Base-by-base conservation (phyloP, 2,888 invertebrate species). In the Oscheius sp. region DNA sequence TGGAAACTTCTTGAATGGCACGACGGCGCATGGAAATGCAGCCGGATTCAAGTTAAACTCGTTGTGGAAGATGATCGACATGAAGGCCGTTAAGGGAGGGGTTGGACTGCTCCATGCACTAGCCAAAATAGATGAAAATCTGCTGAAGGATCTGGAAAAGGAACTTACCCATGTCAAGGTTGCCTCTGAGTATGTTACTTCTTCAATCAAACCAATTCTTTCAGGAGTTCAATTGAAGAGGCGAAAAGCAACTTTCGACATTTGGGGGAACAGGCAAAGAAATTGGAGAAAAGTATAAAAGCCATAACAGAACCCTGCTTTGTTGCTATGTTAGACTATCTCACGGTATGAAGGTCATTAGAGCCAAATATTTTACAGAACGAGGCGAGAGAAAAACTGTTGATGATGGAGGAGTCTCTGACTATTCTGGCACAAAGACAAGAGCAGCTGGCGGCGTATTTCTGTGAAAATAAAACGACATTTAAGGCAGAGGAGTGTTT, bases 401-500 rank as follows among this genome's bases (percentile, higher is more conserved):
- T 49, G 0, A 32, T 36, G 24, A 32, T 26, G 3, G 24, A 45
- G 20, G 62, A 47, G 0, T 28, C 17, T 12, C 22, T 62, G 17
- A 33, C 24, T 3, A 22, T 32, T 2, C 36, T 78, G 14, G 33
- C 38, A 0, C 68, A 59, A 6, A 36, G 66, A 2, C 70, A 74
- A 33, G 17, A 36, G 0, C 47, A 69, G n/a, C 20, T 76, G 28
- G 76, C 76, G 8, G 64, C 64, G 20, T 76, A 76, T 49, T 76
- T 76, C 30, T 76, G 76, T 50, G 76, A 76, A 47, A 70, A 74
- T 54, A 67, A 67, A 14, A 61, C 73, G 41, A 74, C 75, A 3
- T 83, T 84, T 65, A 78, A 80, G 28, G 59, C 82, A 47, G 83
- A 84, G 64, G 84, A 84, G 32, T 82, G 84, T 38, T 72, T 85